These are phyloP conservation scores for Cygnus atratus DNA, from an alignment of 2,113 vertebrate species.

Conservation along the genomic window DNA sequence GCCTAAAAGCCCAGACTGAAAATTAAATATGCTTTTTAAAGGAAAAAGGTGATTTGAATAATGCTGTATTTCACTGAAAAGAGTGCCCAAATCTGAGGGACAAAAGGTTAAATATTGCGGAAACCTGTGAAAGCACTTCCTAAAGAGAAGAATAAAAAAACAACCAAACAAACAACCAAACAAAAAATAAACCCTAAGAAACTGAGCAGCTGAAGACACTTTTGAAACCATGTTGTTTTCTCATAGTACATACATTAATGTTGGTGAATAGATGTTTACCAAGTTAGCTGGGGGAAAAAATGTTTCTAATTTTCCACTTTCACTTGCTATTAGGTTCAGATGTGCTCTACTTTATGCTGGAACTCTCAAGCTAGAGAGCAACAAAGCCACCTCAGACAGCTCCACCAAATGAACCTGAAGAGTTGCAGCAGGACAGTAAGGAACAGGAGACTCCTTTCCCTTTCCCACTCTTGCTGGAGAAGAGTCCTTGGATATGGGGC, in stretches of 20 bases:
- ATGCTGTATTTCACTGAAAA: neutral
- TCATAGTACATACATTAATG: neutral
- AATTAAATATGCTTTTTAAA: neutral
- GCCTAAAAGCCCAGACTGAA: neutral
- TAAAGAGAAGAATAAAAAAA: neutral
- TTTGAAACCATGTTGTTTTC: neutral
- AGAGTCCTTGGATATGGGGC: neutral
- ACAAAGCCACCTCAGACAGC: neutral
- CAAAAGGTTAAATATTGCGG: neutral
- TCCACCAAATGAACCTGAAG: neutral
- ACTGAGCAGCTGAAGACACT: rapidly evolving
- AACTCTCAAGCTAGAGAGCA: neutral
- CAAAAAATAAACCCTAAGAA: neutral
- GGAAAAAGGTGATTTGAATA: neutral
- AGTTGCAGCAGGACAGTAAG: neutral
- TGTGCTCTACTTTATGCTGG: neutral
- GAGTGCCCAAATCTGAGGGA: neutral
- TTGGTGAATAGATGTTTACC: neutral
- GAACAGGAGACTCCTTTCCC: neutral
- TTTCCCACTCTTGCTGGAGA: neutral
- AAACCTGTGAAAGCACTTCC: neutral
- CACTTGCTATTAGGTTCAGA: neutral
- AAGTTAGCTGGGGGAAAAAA: neutral
- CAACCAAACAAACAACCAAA: neutral
- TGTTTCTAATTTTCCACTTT: neutral